Percentiles rank a stretch among this genome's conserved stretches.
Evolutionary conservation across 2,888 invertebrate genomes (phyloP).

Genomic region (Temnothorax unifasciatus): DNA sequence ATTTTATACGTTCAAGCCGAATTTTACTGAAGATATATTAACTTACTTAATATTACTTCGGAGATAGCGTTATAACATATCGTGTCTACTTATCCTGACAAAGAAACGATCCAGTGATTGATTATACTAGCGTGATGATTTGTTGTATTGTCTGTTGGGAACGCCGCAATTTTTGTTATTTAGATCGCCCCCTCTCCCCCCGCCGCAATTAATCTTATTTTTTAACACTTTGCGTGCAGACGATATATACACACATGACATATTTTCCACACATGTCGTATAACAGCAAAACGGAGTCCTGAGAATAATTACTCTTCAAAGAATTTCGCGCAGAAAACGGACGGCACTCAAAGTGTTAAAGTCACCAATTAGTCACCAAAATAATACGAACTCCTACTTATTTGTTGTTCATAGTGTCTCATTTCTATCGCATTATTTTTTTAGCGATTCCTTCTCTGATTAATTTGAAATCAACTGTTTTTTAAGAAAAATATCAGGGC

Average conservation of each 20-base stretch:
- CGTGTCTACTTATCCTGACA: background rate
- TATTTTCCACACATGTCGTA: background rate
- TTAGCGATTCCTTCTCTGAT: background rate
- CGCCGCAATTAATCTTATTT: constrained; percentile 53
- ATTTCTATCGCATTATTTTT: constrained; percentile 16
- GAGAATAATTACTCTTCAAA: background rate
- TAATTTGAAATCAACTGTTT: background rate
- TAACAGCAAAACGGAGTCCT: background rate
- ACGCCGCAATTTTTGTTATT: constrained; percentile 58
- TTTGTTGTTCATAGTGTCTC: constrained; percentile 15
- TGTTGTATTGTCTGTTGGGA: constrained; percentile 64
- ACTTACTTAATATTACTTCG: constrained; percentile 53
- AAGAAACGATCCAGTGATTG: constrained; percentile 19
- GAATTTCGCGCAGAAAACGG: background rate
- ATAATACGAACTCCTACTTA: background rate
- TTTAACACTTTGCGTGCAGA: constrained; percentile 32
- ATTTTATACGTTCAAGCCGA: constrained; percentile 54
- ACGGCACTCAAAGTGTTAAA: constrained; percentile 25
- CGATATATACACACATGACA: background rate
- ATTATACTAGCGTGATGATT: constrained; percentile 49
- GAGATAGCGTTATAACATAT: constrained; percentile 64
- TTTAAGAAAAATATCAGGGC: background rate
- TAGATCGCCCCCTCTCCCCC: background rate
- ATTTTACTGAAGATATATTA: constrained; percentile 11
- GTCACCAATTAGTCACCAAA: background rate